These are phyloP conservation scores for Pampusana beccarii DNA, from an alignment of 2,113 vertebrate genomes.

Conservation along the genomic window DNA sequence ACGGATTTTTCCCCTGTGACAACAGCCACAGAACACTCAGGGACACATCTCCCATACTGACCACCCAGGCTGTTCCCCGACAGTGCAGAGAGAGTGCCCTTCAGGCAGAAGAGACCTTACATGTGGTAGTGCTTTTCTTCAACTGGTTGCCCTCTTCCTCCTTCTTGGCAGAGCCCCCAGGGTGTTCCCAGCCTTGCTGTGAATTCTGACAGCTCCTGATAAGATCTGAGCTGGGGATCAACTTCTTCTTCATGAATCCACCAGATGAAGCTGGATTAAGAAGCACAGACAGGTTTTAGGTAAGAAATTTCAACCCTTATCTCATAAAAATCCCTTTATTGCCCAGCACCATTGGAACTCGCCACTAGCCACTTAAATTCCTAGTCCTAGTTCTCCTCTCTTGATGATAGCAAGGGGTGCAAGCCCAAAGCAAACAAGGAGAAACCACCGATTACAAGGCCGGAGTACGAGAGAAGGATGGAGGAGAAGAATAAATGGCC, in stretches of 20 bases:
- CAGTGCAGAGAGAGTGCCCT: neutral
- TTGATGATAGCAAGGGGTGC: neutral
- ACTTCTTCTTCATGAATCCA: conserved; percentile 22
- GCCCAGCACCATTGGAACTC: neutral
- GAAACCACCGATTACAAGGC: neutral
- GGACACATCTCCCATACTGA: neutral
- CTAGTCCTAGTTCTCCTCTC: neutral
- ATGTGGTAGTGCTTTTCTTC: neutral
- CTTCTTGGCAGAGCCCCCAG: neutral
- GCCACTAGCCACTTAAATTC: neutral
- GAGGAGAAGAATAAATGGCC: neutral
- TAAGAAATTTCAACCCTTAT: neutral
- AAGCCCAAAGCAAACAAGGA: neutral
- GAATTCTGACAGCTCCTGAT: conserved; percentile 27
- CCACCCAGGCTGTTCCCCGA: neutral
- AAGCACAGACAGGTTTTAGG: neutral
- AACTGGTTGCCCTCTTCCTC: neutral
- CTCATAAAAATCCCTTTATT: neutral
- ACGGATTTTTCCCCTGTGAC: neutral
- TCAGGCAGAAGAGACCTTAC: neutral
- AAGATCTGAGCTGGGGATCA: conserved; percentile 47
- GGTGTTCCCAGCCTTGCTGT: conserved; percentile 29
- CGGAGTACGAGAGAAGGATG: neutral
- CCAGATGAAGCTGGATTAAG: conserved; percentile 29
- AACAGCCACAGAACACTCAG: neutral